A percentile compares a stretch with the other conserved stretches of the same genome.
These are phyloP conservation scores for Drosophila austrosaltans DNA, from an alignment of 2,888 invertebrate genomes.

Conservation along the genomic window DNA sequence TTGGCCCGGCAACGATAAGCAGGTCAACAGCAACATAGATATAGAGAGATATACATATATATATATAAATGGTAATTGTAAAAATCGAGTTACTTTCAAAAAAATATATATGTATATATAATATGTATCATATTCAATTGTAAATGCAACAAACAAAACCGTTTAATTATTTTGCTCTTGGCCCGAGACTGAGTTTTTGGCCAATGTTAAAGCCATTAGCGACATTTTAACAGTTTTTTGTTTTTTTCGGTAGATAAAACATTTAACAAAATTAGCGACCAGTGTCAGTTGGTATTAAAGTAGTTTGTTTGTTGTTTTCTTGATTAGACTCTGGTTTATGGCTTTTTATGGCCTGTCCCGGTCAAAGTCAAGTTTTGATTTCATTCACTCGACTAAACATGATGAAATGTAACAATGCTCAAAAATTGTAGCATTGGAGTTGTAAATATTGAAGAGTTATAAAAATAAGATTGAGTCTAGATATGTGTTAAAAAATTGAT, in stretches of 20 bases:
- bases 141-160: slow-evolving; percentile 27
- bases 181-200: slow-evolving; percentile 46
- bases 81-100: slow-evolving; percentile 39
- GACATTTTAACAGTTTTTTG: slow-evolving; percentile 19
- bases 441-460: not conserved
- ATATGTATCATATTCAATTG: slow-evolving; percentile 53
- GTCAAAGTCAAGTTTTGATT: slow-evolving; percentile 22
- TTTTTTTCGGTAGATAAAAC: slow-evolving; percentile 16
- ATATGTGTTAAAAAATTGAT: no score
- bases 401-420: not conserved
- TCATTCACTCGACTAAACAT: slow-evolving; percentile 1
- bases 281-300: not conserved
- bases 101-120: slow-evolving; percentile 48
- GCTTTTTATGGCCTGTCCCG: slow-evolving; percentile 22
- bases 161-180: slow-evolving; percentile 61
- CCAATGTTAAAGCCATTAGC: slow-evolving; percentile 63
- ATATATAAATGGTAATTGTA: slow-evolving; percentile 7
- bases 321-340: slow-evolving; percentile 6
- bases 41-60: slow-evolving; percentile 4
- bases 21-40: slow-evolving; percentile 39
- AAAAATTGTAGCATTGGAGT: not conserved
- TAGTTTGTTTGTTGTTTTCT: slow-evolving; percentile 2
- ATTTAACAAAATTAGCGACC: slow-evolving; percentile 17
- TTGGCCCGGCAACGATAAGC: slow-evolving; percentile 30
- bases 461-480: not conserved